A percentile compares a stretch with the other conserved stretches of the same genome.
Conservation (phyloP, 2,888 invertebrate genomes). For the Hololepta plana region DNA sequence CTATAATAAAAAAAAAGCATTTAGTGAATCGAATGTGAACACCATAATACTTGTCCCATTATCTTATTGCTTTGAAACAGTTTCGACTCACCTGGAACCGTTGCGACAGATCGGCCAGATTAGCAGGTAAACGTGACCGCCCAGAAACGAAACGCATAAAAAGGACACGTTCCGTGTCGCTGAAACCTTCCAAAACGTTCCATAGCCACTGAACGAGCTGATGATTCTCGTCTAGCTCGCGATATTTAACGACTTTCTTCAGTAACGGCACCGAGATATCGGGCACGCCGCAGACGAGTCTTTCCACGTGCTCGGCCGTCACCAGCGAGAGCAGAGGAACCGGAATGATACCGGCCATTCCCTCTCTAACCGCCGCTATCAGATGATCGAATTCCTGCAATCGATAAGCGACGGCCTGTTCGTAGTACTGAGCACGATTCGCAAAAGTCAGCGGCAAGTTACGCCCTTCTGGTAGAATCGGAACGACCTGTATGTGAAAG, state of each 20-base stretch:
- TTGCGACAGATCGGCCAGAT: slow-evolving; percentile 44
- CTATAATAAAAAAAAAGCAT: slow-evolving; percentile 15
- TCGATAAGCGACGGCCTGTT: slow-evolving; percentile 37
- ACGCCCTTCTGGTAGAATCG: slow-evolving; percentile 41
- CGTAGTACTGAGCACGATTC: slow-evolving; percentile 39
- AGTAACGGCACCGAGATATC: slow-evolving; percentile 38
- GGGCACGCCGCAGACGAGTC: slow-evolving; percentile 42
- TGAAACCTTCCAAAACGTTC: slow-evolving; percentile 40
- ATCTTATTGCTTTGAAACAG: not conserved
- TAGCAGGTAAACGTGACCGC: slow-evolving; percentile 41
- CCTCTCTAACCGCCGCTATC: slow-evolving; percentile 39
- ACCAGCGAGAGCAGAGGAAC: slow-evolving; percentile 40
- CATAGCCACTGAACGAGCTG: slow-evolving; percentile 44
- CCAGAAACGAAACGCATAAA: slow-evolving; percentile 50
- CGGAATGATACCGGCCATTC: slow-evolving; percentile 44
- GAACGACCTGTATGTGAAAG: slow-evolving; percentile 26
- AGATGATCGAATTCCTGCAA: slow-evolving; percentile 43
- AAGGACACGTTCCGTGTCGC: slow-evolving; percentile 40
- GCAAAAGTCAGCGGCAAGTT: slow-evolving; percentile 38
- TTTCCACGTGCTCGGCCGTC: slow-evolving; percentile 39
- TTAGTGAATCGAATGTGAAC: not conserved
- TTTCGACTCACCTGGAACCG: slow-evolving; percentile 33
- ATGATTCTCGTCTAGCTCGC: slow-evolving; percentile 41
- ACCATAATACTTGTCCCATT: not conserved
- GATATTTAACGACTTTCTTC: slow-evolving; percentile 43